phyloP scores from a whole-genome alignment of 2,888 invertebrate genomes.

The Cistogaster globosa region DNA sequence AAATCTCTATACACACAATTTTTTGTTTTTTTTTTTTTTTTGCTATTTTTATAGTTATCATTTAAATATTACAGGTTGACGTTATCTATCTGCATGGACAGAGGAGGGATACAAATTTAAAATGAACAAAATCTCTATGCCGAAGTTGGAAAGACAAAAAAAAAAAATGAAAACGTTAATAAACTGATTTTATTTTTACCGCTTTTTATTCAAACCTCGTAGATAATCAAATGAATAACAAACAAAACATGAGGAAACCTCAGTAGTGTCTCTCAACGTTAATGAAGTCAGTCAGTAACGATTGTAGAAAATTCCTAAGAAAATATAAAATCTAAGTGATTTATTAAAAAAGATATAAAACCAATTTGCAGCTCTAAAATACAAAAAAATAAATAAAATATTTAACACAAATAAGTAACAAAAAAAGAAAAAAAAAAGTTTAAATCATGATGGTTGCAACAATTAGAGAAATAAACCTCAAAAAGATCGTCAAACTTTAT shows the following conservation, averaged over 20 bases:
- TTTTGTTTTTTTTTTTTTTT: too few relatives aligned
- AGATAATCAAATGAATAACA: neutral
- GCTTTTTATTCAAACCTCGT: constrained; percentile 32
- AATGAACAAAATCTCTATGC: neutral
- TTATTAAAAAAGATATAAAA: neutral
- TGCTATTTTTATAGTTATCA: too few relatives aligned
- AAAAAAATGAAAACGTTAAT: too few relatives aligned
- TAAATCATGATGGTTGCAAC: too few relatives aligned
- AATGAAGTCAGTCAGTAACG: constrained; percentile 44
- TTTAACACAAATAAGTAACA: neutral
- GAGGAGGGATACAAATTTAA: constrained; percentile 26
- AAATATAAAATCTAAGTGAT: neutral
- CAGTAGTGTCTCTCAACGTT: neutral
- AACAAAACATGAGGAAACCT: constrained; percentile 19
- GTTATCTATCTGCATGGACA: constrained; percentile 9
- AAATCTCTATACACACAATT: too few relatives aligned
- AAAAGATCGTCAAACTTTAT: too few relatives aligned
- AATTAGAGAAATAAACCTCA: too few relatives aligned
- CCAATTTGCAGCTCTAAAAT: neutral
- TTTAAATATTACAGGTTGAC: constrained; percentile 24
- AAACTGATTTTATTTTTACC: constrained; percentile 41
- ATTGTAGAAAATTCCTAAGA: neutral
- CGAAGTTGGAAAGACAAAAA: neutral
- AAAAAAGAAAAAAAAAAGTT: too few relatives aligned
- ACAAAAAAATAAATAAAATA: neutral